phyloP scores from a whole-genome alignment of 2,113 vertebrate species.

The Corythoichthys intestinalis region DNA sequence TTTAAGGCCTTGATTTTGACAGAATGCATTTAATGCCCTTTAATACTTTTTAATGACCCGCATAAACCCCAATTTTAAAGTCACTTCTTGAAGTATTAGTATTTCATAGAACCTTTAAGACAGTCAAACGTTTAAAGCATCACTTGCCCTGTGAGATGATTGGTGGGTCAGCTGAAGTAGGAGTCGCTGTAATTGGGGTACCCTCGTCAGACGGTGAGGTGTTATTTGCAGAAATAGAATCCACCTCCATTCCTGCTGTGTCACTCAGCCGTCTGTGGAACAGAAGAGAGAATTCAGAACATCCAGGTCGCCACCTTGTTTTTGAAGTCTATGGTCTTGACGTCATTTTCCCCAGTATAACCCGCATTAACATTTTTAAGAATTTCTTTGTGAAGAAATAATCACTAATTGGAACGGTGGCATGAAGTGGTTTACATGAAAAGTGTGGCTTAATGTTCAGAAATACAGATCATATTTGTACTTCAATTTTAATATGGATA shows the following conservation, averaged over 20 bases:
- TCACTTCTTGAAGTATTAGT: no score
- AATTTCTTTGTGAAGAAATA: no score
- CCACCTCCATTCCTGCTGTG: constrained; percentile 58
- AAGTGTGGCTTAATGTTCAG: no score
- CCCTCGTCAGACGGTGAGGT: constrained; percentile 79
- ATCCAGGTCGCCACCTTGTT: background rate
- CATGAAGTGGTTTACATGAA: no score
- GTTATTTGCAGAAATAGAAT: constrained; percentile 49
- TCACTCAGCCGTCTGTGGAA: constrained; percentile 53
- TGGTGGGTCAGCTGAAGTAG: constrained; percentile 75
- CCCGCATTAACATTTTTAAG: no score
- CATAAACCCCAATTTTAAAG: no score
- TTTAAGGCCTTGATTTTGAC: no score
- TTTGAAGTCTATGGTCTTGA: background rate
- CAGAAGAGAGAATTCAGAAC: background rate
- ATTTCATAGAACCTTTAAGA: background rate
- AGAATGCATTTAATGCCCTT: no score
- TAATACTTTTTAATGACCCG: no score
- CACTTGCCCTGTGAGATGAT: constrained; percentile 76
- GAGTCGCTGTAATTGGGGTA: constrained; percentile 69
- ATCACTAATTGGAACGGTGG: no score
- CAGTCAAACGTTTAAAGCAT: background rate
- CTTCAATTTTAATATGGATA: no score
- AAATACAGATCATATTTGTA: no score
- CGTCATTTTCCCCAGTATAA: background rate